phyloP scores from a whole-genome alignment of 2,888 invertebrate species.

The Eudasyphora cyanicolor region DNA sequence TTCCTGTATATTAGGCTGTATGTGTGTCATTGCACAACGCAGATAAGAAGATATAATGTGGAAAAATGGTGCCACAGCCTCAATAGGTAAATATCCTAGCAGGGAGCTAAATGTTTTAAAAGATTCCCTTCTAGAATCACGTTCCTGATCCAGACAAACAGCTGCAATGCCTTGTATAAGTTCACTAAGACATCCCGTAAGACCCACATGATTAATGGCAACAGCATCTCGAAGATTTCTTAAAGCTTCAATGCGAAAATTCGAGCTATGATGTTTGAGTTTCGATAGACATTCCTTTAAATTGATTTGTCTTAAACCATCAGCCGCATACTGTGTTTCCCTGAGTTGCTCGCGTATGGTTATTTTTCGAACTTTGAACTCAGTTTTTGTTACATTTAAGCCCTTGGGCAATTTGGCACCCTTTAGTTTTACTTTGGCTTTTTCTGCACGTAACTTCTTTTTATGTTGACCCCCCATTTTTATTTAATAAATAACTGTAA shows the following conservation, averaged over 20 bases:
- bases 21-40: constrained; percentile 94
- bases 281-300: constrained; percentile 79
- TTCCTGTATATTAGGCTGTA: constrained; percentile 89
- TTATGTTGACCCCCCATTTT: constrained; percentile 82
- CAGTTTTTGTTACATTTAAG: constrained; percentile 92
- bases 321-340: constrained; percentile 64
- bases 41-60: constrained; percentile 89
- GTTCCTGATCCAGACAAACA: constrained; percentile 87
- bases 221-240: constrained; percentile 78
- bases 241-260: constrained; percentile 77
- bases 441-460: constrained; percentile 90
- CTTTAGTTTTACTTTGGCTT: constrained; percentile 93
- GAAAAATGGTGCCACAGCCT: constrained; percentile 84
- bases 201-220: constrained; percentile 78
- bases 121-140: constrained; percentile 80
- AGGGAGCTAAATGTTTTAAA: constrained; percentile 80
- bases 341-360: constrained; percentile 87
- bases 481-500: neutral
- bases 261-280: constrained; percentile 80
- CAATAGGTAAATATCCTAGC: constrained; percentile 68
- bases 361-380: constrained; percentile 94
- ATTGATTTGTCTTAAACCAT: constrained; percentile 69
- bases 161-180: constrained; percentile 86
- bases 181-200: constrained; percentile 83
- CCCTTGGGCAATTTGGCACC: constrained; percentile 91